Percentiles rank a stretch among this genome's conserved stretches.
Evolutionary conservation across 1,140 invertebrate species (phyloP).

Genomic region (Temnothorax longispinosus): DNA sequence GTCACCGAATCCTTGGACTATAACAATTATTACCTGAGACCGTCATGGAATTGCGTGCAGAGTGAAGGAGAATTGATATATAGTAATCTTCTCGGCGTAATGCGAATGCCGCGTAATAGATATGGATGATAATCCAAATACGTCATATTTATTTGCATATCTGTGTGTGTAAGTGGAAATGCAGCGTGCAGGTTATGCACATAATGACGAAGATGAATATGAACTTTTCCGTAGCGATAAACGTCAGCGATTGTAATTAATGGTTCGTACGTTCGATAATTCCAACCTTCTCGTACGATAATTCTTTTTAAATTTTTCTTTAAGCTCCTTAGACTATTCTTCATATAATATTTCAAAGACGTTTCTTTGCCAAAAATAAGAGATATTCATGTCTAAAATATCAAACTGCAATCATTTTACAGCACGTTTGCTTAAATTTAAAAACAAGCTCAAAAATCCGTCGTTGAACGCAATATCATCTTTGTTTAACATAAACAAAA

Average conservation of each 20-base stretch:
- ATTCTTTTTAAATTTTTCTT: not conserved
- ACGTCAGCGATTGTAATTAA: not conserved
- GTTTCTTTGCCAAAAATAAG: not conserved
- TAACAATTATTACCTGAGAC: conserved; percentile 43
- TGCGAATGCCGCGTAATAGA: conserved; percentile 21
- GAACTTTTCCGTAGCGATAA: conserved; percentile 16
- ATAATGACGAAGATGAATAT: conserved; percentile 7
- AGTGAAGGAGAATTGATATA: conserved; percentile 28
- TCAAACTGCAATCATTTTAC: conserved; percentile 1
- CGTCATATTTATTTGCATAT: conserved; percentile 66
- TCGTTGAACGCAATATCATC: not conserved
- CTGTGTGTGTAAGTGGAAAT: not conserved
- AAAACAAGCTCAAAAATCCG: not conserved
- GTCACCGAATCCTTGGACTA: not conserved
- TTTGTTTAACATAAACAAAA: not conserved
- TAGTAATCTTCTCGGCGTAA: conserved; percentile 36
- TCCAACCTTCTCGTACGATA: not conserved
- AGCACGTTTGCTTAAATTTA: not conserved
- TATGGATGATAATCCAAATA: conserved; percentile 5
- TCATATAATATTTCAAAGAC: not conserved
- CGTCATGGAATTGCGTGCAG: conserved; percentile 20
- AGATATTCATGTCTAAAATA: not conserved
- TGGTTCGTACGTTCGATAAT: not conserved
- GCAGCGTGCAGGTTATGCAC: not conserved
- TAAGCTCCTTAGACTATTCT: not conserved